Percentiles rank a stretch among this genome's conserved stretches.
Evolutionary conservation across 2,113 vertebrate species (phyloP).

Genomic region (Empidonax alnorum): DNA sequence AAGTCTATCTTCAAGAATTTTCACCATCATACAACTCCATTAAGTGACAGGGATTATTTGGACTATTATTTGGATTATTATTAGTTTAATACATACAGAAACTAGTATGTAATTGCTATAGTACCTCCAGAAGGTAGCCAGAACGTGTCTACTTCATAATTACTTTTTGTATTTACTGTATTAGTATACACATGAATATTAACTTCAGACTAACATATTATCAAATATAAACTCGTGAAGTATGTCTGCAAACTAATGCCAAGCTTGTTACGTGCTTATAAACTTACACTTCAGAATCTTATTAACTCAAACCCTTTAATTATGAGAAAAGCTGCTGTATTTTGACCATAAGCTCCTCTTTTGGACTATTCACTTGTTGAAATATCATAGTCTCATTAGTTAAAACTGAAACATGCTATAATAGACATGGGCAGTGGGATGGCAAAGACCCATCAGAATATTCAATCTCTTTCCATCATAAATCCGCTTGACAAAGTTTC

Average conservation of each 20-base stretch:
- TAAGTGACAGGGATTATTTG: background rate
- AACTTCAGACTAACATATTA: background rate
- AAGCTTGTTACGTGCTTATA: background rate
- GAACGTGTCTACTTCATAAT: background rate
- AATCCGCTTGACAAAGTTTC: background rate
- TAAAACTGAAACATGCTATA: background rate
- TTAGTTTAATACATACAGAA: background rate
- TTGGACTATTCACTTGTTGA: background rate
- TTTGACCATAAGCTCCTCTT: background rate
- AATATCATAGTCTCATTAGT: background rate
- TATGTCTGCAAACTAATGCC: background rate
- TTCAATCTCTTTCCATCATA: background rate
- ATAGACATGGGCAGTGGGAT: background rate
- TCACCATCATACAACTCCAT: background rate
- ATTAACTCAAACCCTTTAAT: background rate
- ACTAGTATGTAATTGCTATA: background rate
- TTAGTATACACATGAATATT: background rate
- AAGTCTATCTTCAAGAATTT: background rate
- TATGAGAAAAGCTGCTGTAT: background rate
- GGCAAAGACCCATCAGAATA: background rate
- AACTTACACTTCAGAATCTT: background rate
- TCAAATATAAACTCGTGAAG: background rate
- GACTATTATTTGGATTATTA: no score
- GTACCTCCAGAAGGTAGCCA: background rate
- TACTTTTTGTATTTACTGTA: background rate